Evolutionary conservation across 2,113 vertebrate genomes (phyloP).

Genomic region (Nycticebus coucang): DNA sequence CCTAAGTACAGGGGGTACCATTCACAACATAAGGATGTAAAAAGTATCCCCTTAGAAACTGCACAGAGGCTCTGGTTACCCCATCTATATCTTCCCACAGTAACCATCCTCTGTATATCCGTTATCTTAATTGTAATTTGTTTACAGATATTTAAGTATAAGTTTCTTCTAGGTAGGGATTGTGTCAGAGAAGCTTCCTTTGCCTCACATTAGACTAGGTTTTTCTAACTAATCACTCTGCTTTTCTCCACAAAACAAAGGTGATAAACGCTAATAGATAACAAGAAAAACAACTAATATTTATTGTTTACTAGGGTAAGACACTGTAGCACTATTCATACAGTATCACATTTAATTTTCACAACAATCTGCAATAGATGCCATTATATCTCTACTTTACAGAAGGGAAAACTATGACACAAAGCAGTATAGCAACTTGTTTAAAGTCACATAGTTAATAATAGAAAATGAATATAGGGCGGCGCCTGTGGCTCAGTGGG

Average conservation of each 20-base stretch:
- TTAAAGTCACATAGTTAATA: not conserved
- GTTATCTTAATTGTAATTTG: not conserved
- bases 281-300: slow-evolving; percentile 16
- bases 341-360: slow-evolving; percentile 35
- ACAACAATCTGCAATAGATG: not conserved
- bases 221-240: not conserved
- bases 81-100: not conserved
- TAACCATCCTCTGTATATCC: not conserved
- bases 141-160: slow-evolving; percentile 38
- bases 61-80: not conserved
- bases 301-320: slow-evolving; percentile 20
- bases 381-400: not conserved
- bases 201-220: not conserved
- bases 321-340: not conserved
- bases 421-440: not conserved
- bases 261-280: not conserved
- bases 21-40: not conserved
- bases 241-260: slow-evolving; percentile 43
- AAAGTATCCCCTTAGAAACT: not conserved
- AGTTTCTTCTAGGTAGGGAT: not conserved
- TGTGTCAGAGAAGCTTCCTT: not conserved
- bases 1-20: not conserved
- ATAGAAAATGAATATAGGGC: too few species aligned
- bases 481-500: too few species aligned
- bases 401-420: not conserved